Evolutionary conservation across 1,140 invertebrate species (phyloP).

Genomic region (Mercenaria mercenaria): DNA sequence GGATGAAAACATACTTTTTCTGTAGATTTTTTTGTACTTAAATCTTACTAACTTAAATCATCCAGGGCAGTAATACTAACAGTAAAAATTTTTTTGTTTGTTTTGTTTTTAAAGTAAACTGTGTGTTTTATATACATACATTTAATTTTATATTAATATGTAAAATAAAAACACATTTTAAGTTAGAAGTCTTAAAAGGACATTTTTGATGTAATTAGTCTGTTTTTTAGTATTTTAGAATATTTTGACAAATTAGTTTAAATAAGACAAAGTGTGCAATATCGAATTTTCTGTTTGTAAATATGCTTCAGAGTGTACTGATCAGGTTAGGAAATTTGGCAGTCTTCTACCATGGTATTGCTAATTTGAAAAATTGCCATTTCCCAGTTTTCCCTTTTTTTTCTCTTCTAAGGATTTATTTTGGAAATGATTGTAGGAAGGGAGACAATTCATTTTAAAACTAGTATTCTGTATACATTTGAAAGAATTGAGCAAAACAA

Average conservation of each 20-base stretch:
- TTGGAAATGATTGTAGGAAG: no score
- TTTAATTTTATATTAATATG: not conserved
- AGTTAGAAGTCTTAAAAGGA: not conserved
- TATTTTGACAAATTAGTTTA: not conserved
- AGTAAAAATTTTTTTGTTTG: not conserved
- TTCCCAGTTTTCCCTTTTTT: no score
- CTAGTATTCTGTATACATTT: no score
- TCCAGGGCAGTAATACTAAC: not conserved
- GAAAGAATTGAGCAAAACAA: no score
- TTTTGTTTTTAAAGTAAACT: not conserved
- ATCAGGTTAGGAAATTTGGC: not conserved
- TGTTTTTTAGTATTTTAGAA: conserved; percentile 14
- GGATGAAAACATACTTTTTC: no score
- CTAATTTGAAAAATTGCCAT: no score
- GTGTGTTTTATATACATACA: not conserved
- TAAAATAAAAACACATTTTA: not conserved
- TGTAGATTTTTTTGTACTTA: not conserved
- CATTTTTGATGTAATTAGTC: not conserved
- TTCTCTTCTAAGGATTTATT: no score
- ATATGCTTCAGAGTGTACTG: not conserved
- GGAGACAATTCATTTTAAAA: no score
- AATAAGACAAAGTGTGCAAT: conserved; percentile 37
- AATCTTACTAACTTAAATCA: not conserved
- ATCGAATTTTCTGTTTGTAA: not conserved
- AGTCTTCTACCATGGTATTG: not conserved